A percentile compares a stretch with the other conserved stretches of the same genome.
These are phyloP conservation scores for Lycaena phlaeas DNA, from an alignment of 2,888 invertebrate genomes.

Conservation along the genomic window DNA sequence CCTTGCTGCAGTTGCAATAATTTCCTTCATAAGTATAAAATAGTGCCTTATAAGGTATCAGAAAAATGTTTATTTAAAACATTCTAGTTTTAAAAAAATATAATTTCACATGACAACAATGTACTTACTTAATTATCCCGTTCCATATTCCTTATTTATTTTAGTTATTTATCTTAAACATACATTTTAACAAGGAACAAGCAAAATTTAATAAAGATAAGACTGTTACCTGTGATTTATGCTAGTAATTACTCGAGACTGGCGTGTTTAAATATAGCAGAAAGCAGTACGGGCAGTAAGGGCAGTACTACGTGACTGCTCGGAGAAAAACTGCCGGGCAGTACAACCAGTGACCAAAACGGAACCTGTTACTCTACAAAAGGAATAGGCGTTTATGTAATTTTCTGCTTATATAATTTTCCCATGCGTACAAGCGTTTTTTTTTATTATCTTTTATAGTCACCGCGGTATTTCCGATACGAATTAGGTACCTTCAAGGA, in stretches of 20 bases:
- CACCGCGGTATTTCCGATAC: too few species aligned
- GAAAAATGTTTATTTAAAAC: too few species aligned
- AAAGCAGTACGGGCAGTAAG: constrained; percentile 1
- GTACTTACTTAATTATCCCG: too few species aligned
- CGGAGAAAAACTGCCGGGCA: neutral
- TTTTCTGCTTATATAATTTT: neutral
- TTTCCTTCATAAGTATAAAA: too few species aligned
- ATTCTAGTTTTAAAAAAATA: too few species aligned
- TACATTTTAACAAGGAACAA: neutral
- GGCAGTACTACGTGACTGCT: neutral
- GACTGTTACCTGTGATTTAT: neutral
- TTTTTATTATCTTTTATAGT: neutral
- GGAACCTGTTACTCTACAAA: neutral
- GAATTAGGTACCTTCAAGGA: too few species aligned
- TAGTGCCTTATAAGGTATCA: too few species aligned
- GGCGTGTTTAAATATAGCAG: neutral
- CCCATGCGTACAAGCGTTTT: neutral
- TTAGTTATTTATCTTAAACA: too few species aligned
- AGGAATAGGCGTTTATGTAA: neutral
- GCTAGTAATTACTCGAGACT: neutral
- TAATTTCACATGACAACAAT: too few species aligned
- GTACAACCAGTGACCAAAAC: neutral
- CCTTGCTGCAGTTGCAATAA: too few species aligned
- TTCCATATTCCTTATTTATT: too few species aligned
- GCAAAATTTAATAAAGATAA: neutral